phyloP scores from a whole-genome alignment of 64 coral and sea anemone species.

The Cladopsammia gracilis region DNA sequence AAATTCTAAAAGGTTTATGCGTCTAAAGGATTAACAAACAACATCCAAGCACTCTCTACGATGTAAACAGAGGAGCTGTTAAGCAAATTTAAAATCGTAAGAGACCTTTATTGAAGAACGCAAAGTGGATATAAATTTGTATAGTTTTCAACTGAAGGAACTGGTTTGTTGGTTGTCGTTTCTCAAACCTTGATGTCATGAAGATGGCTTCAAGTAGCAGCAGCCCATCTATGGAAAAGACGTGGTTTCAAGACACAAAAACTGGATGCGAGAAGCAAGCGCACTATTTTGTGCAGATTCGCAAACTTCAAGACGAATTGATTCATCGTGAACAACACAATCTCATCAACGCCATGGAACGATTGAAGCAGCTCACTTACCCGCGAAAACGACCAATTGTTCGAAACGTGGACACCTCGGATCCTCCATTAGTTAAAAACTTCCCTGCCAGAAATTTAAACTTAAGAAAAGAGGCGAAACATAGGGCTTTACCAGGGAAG shows the following conservation, averaged over 20 bases:
- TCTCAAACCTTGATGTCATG: neutral
- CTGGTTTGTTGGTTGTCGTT: neutral
- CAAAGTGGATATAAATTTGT: neutral
- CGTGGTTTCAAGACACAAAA: conserved; percentile 95
- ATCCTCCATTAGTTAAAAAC: neutral
- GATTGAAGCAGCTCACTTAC: conserved; percentile 85
- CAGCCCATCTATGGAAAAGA: conserved; percentile 13
- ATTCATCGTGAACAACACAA: conserved; percentile 93
- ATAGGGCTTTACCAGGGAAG: conserved; percentile 14
- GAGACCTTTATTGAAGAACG: neutral
- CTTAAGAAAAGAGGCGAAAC: conserved; percentile 54
- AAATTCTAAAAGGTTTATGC: neutral
- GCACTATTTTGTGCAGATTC: conserved; percentile 88
- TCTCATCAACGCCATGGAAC: conserved; percentile 92
- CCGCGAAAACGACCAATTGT: conserved; percentile 82
- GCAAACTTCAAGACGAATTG: conserved; percentile 89
- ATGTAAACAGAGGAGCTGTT: neutral
- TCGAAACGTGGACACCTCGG: conserved; percentile 25
- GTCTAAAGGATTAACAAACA: neutral
- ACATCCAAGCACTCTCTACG: neutral
- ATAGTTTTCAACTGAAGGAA: neutral
- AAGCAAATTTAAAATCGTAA: neutral
- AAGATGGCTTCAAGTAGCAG: conserved; percentile 10
- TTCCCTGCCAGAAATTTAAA: conserved; percentile 50
- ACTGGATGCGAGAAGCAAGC: conserved; percentile 93